Base-by-base conservation (phyloP, 1,140 invertebrate genomes). In the Tenebrio molitor region DNA sequence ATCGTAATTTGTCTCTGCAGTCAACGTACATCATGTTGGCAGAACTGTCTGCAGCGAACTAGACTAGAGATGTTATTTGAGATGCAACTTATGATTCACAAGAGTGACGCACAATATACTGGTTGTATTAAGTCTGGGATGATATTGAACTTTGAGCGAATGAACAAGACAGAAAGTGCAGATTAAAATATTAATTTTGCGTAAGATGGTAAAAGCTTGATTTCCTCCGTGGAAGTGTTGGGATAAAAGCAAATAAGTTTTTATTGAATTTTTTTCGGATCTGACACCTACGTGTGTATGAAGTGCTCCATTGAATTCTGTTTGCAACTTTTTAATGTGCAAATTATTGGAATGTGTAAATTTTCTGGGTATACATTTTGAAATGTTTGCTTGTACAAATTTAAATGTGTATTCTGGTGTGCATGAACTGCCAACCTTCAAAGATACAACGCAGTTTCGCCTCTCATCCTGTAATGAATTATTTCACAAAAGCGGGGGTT, bases 371-470 rank as follows among this genome's bases (percentile, higher is more conserved):
- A 66, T 66, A 66, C 64, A 66, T 65, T 66, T 44, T 66, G 64
- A 66, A 66, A 66, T 66, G 64, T 66, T 66, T 66, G 64, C 64
- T 66, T 66, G 64, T 66, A 66, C 39, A 66, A 66, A 66, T 66
- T 66, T 66, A 66, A 66, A 66, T 66, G 34, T 66, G 64, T 66
- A 66, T 44, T 66, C 39, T 66, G 36, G 64, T 66, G 64, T 66
- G 36, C 64, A 66, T 44, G 64, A 66, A 66, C 64, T 42, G 64
- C 36, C 36, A 66, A 66, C 64, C 64, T 41, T 66, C 64, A 66
- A 66, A 66, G 64, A 66, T 66, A 66, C 64, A 66, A 66, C 64
- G 64, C 64, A 66, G 36, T 66, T 66, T 42, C 36, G 15, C 39
- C 16, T 41, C 63, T 63, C 58, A 16, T 63, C 17, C 14, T 19